Evolutionary conservation across 2,888 invertebrate genomes (phyloP).

Genomic region (Andrena trimmerana): DNA sequence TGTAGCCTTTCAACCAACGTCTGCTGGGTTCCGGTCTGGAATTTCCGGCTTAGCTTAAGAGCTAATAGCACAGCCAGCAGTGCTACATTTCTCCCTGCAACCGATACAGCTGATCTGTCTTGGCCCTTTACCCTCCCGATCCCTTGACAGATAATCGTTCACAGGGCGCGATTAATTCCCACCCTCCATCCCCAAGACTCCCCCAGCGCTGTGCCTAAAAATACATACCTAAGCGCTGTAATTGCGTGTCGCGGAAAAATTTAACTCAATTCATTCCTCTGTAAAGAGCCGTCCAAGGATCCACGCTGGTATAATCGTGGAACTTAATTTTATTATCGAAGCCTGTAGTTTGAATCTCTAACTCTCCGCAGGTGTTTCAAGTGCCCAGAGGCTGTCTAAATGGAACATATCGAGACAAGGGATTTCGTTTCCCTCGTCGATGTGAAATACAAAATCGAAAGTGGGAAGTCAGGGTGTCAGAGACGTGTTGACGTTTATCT

Average conservation of each 20-base stretch:
- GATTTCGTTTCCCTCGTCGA: too few relatives aligned
- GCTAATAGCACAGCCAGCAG: conserved; percentile 77
- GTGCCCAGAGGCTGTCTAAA: too few relatives aligned
- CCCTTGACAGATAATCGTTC: conserved; percentile 52
- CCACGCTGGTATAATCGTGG: too few relatives aligned
- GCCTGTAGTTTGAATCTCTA: too few relatives aligned
- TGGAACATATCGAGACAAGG: too few relatives aligned
- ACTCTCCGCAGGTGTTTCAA: too few relatives aligned
- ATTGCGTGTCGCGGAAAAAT: not conserved
- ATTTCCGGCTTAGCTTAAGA: conserved; percentile 81
- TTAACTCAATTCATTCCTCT: not conserved
- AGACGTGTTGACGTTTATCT: too few relatives aligned
- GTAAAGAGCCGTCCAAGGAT: too few relatives aligned
- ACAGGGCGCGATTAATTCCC: conserved; percentile 48
- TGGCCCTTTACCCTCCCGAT: conserved; percentile 28
- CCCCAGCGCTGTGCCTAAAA: not conserved
- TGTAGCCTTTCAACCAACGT: conserved; percentile 25
- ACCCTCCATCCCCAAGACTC: conserved; percentile 31
- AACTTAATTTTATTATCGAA: too few relatives aligned
- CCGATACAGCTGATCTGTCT: conserved; percentile 46
- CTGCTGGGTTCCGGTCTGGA: conserved; percentile 74
- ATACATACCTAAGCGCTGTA: not conserved
- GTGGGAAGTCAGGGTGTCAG: too few relatives aligned
- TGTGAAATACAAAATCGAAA: too few relatives aligned
- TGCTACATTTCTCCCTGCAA: conserved; percentile 51